Evolutionary conservation across 2,113 vertebrate genomes (phyloP).

Genomic region (Planiliza haematocheilus): DNA sequence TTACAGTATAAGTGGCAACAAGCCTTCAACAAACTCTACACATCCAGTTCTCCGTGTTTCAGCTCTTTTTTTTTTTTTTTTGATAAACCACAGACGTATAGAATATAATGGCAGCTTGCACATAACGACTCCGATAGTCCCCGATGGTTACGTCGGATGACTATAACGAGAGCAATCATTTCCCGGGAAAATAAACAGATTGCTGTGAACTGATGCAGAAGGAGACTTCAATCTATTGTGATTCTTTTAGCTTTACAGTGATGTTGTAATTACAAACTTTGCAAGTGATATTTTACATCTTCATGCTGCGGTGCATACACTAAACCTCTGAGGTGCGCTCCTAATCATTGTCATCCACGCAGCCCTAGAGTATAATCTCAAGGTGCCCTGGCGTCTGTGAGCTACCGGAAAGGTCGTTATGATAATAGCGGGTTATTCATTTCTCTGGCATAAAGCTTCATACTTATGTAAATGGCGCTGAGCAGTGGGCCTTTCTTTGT

Average conservation of each 20-base stretch:
- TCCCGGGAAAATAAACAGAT: not conserved
- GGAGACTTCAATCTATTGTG: conserved; percentile 9
- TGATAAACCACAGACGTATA: too few species aligned
- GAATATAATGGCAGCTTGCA: not conserved
- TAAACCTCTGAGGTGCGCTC: conserved; percentile 18
- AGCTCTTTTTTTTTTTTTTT: too few species aligned
- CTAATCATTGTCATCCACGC: conserved; percentile 32
- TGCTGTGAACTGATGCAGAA: not conserved
- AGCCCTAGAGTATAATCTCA: conserved; percentile 56
- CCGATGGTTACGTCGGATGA: too few species aligned
- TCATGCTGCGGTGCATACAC: not conserved
- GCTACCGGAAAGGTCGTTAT: conserved; percentile 62
- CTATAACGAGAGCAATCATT: too few species aligned
- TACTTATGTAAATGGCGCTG: conserved; percentile 67
- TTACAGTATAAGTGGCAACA: too few species aligned
- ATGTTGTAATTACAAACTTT: not conserved
- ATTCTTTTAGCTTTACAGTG: too few species aligned
- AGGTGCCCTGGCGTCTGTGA: conserved; percentile 57
- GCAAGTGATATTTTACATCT: conserved; percentile 4
- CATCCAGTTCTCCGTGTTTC: too few species aligned
- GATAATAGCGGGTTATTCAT: conserved; percentile 66
- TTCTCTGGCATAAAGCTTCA: conserved; percentile 58
- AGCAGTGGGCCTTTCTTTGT: conserved; percentile 60
- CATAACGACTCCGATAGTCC: conserved; percentile 2
- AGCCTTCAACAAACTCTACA: too few species aligned